A percentile compares a stretch with the other conserved stretches of the same genome.
Evolutionary conservation across 2,113 vertebrate genomes (phyloP).

Genomic region (Chlorodrepanis virens): DNA sequence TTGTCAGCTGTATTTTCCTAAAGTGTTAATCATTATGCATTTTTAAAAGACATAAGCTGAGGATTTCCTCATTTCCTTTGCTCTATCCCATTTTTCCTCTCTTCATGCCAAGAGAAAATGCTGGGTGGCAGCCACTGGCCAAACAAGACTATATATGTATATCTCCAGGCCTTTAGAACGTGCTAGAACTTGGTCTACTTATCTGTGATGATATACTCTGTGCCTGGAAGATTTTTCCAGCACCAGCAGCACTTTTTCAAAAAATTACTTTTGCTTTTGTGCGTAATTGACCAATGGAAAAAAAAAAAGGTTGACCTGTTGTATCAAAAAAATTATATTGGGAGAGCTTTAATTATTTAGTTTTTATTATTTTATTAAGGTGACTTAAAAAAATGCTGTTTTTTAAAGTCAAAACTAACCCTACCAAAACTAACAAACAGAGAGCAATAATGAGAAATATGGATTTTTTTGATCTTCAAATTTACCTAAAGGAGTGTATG

Average conservation of each 20-base stretch:
- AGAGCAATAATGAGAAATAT: neutral
- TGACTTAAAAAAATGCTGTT: neutral
- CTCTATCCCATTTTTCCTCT: neutral
- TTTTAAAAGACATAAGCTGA: neutral
- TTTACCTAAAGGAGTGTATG: neutral
- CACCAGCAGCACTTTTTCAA: fast-evolving
- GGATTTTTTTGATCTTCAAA: neutral
- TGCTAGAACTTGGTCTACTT: too few species aligned
- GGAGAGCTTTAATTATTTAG: fast-evolving
- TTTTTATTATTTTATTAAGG: neutral
- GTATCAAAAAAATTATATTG: neutral
- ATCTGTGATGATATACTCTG: neutral
- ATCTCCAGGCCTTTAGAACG: neutral
- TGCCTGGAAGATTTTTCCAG: neutral
- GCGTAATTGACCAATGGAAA: neutral
- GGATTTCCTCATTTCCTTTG: neutral
- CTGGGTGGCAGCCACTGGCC: neutral
- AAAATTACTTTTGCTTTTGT: neutral
- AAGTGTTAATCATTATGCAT: neutral
- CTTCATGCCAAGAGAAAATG: too few species aligned
- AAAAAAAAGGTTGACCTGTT: neutral
- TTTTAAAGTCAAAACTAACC: neutral
- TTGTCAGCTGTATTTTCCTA: neutral
- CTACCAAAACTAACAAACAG: neutral
- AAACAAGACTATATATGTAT: neutral